Evolutionary conservation across 1,140 invertebrate species (phyloP).

Genomic region (Pachypsylla venusta): DNA sequence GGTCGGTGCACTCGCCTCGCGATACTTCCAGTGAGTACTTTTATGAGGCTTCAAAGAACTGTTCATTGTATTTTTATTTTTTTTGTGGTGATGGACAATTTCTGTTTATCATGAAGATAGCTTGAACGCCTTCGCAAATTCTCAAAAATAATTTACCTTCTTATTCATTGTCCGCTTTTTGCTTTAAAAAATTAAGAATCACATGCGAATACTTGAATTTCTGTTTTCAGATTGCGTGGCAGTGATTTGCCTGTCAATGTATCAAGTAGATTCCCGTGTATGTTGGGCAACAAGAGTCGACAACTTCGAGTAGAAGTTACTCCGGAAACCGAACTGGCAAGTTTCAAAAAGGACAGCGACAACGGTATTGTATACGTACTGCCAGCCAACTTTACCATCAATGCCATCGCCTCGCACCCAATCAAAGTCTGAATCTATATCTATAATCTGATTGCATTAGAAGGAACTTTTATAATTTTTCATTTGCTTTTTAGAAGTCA

Average conservation of each 20-base stretch:
- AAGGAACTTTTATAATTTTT: too few species aligned
- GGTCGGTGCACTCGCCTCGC: constrained; percentile 60
- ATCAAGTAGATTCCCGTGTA: constrained; percentile 44
- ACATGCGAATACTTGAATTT: too few species aligned
- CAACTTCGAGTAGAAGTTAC: constrained; percentile 43
- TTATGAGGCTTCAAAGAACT: not conserved
- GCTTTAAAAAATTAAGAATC: too few species aligned
- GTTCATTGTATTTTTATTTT: too few species aligned
- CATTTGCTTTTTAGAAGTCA: too few species aligned
- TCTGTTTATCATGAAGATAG: too few species aligned
- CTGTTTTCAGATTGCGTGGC: constrained; percentile 37
- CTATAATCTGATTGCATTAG: too few species aligned
- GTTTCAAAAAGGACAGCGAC: constrained; percentile 44
- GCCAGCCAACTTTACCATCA: constrained; percentile 33
- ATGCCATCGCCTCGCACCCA: not conserved
- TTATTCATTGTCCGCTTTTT: too few species aligned
- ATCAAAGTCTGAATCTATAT: constrained; percentile 9
- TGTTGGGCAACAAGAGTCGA: constrained; percentile 53
- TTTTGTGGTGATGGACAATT: too few species aligned
- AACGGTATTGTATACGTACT: constrained; percentile 36
- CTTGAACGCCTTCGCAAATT: too few species aligned
- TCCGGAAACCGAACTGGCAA: constrained; percentile 38
- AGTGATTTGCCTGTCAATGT: constrained; percentile 49
- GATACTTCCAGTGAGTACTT: constrained; percentile 50
- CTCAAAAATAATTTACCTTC: too few species aligned